phyloP scores from a whole-genome alignment of 1,140 invertebrate species.

The Drosophila bocki region DNA sequence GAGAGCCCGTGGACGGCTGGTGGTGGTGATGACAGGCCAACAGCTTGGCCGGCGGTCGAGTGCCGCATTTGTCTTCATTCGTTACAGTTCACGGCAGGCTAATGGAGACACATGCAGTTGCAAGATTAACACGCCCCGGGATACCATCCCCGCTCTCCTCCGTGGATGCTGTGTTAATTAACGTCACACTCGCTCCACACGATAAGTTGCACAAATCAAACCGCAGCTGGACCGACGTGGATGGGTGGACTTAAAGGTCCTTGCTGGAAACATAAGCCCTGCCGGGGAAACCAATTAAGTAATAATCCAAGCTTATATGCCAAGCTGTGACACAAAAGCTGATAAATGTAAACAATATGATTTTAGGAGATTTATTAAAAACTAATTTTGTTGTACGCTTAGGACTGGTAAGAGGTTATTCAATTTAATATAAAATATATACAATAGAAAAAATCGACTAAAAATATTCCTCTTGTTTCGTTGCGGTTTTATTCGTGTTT shows the following conservation, averaged over 20 bases:
- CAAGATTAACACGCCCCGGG: slow-evolving; percentile 44
- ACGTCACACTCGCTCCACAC: slow-evolving; percentile 30
- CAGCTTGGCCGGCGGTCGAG: slow-evolving; percentile 43
- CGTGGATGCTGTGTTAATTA: slow-evolving; percentile 42
- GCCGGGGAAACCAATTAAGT: slow-evolving; percentile 12
- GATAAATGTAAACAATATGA: neutral
- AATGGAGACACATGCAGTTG: slow-evolving; percentile 69
- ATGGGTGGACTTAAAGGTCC: neutral
- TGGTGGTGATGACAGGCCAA: slow-evolving; percentile 29
- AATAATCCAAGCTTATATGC: neutral
- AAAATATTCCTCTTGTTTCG: neutral
- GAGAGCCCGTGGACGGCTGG: no score
- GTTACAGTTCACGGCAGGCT: slow-evolving; percentile 37
- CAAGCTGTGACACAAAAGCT: neutral
- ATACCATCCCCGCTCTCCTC: neutral
- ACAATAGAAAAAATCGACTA: no score
- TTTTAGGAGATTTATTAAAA: neutral
- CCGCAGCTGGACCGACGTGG: slow-evolving; percentile 6
- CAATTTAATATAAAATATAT: neutral
- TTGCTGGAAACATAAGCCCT: neutral
- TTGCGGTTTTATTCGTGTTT: slow-evolving; percentile 18
- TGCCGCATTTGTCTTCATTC: slow-evolving; percentile 76
- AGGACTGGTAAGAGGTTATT: neutral
- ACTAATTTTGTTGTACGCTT: neutral
- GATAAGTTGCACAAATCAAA: slow-evolving; percentile 47